Percentiles rank a stretch among this genome's conserved stretches.
phyloP scores from a whole-genome alignment of 2,888 invertebrate genomes.

The Clivina fossor region DNA sequence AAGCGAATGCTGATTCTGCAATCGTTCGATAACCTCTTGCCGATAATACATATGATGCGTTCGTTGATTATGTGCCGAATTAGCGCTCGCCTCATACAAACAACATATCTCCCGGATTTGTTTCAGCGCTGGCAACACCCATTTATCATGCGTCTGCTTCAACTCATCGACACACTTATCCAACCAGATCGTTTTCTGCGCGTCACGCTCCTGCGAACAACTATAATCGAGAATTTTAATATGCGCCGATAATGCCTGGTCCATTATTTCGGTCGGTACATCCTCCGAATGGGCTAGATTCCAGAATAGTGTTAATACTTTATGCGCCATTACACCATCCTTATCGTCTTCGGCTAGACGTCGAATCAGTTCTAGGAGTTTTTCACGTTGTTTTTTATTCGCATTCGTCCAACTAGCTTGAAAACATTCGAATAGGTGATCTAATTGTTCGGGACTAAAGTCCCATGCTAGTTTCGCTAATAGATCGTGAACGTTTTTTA shows the following conservation, averaged over 20 bases:
- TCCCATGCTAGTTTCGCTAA: conserved; percentile 97
- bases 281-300: conserved; percentile 95
- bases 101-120: conserved; percentile 95
- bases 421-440: conserved; percentile 96
- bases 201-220: conserved; percentile 95
- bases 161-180: conserved; percentile 95
- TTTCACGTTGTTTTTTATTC: conserved; percentile 93
- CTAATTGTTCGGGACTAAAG: conserved; percentile 94
- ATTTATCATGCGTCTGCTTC: conserved; percentile 80
- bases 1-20: conserved; percentile 89
- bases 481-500: conserved; percentile 95
- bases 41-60: conserved; percentile 62
- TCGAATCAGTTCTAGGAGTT: conserved; percentile 90
- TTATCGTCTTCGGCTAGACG: conserved; percentile 97
- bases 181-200: conserved; percentile 93
- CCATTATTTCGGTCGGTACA: conserved; percentile 95
- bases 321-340: conserved; percentile 98
- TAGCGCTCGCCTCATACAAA: conserved; percentile 85
- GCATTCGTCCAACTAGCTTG: conserved; percentile 93
- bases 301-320: conserved; percentile 93
- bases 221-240: conserved; percentile 97
- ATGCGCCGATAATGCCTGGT: conserved; percentile 92
- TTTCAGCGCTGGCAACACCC: conserved; percentile 93
- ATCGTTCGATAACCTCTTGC: conserved; percentile 75
- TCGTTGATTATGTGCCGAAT: conserved; percentile 56